phyloP scores from a whole-genome alignment of 1,140 invertebrate genomes.

The Archegozetes longisetosus region DNA sequence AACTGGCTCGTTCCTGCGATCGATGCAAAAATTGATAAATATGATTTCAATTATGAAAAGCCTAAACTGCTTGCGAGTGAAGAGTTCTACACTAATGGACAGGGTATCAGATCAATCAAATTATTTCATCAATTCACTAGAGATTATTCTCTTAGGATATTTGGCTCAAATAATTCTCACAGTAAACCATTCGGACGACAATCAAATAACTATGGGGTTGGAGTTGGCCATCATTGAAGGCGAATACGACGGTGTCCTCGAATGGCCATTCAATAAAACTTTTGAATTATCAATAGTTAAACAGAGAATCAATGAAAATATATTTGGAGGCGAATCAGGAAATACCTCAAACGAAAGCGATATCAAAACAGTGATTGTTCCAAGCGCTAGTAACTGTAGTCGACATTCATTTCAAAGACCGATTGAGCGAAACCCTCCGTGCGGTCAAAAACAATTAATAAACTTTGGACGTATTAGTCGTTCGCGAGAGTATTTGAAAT shows the following conservation, averaged over 20 bases:
- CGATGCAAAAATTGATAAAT: constrained; percentile 14
- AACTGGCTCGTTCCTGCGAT: constrained; percentile 19
- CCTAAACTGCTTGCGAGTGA: constrained; percentile 14
- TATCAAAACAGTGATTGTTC: neutral
- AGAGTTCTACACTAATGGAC: constrained; percentile 20
- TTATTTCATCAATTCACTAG: neutral
- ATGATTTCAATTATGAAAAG: constrained; percentile 5
- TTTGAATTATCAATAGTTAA: constrained; percentile 17
- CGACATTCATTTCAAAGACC: constrained; percentile 7
- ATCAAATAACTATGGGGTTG: constrained; percentile 11
- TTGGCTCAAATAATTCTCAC: constrained; percentile 19
- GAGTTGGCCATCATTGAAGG: constrained; percentile 20
- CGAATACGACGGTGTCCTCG: constrained; percentile 13
- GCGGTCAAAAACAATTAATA: neutral
- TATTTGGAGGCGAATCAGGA: neutral
- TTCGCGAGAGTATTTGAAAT: neutral
- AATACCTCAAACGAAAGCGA: neutral
- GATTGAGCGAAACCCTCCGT: constrained; percentile 11
- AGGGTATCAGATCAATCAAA: constrained; percentile 8
- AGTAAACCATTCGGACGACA: constrained; percentile 6
- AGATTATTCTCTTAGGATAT: constrained; percentile 5
- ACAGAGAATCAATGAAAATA: neutral
- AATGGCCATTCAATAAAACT: constrained; percentile 19
- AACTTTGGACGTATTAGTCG: neutral
- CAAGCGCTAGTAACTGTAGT: neutral